A percentile compares a stretch with the other conserved stretches of the same genome.
These are phyloP conservation scores for Tipula lateralis DNA, from an alignment of 2,888 invertebrate species.

Conservation along the genomic window DNA sequence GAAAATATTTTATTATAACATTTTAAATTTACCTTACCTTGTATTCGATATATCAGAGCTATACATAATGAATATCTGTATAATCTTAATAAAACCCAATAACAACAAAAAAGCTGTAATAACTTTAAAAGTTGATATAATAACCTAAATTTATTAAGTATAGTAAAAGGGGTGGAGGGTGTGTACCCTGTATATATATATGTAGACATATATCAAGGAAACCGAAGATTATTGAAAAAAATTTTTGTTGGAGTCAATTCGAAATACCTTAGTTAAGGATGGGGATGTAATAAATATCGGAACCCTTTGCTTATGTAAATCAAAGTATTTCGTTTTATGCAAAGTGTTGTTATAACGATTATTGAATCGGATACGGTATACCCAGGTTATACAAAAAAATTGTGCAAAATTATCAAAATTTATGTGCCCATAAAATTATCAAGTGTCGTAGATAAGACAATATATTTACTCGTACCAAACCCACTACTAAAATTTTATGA, in stretches of 20 bases:
- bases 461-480: neutral
- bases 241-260: neutral
- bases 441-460: neutral
- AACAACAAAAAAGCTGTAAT: neutral
- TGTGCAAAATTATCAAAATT: neutral
- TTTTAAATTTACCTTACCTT: neutral
- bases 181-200: neutral
- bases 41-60: neutral
- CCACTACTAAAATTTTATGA: neutral
- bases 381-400: neutral
- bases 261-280: neutral
- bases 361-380: neutral
- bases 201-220: neutral
- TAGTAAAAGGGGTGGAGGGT: too few relatives aligned
- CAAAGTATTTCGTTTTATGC: neutral
- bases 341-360: neutral
- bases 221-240: neutral
- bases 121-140: neutral
- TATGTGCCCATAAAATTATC: neutral
- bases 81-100: neutral
- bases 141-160: neutral
- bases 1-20: neutral
- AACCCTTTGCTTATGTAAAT: neutral
- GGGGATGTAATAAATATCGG: neutral
- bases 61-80: neutral